These are phyloP conservation scores for Hesperophylax magnus DNA, from an alignment of 1,140 invertebrate species.

Conservation along the genomic window DNA sequence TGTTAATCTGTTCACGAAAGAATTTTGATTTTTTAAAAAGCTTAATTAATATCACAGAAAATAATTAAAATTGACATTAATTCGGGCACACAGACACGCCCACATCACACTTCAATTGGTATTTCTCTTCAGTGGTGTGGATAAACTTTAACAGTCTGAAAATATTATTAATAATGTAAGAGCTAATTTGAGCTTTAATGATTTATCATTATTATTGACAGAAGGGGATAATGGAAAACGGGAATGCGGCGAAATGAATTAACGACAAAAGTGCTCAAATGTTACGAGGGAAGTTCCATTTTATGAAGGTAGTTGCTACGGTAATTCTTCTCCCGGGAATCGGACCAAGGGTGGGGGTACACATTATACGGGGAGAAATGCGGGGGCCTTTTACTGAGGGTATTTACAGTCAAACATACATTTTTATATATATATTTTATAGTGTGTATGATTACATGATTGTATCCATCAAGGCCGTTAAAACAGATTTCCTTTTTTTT, in stretches of 20 bases:
- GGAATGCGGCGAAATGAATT: neutral
- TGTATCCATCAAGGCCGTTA: too few relatives aligned
- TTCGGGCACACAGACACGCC: too few relatives aligned
- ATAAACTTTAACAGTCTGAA: neutral
- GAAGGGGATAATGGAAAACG: neutral
- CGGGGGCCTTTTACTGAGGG: neutral
- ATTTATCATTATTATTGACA: constrained; percentile 22
- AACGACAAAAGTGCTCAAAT: constrained; percentile 5
- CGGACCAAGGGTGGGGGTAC: neutral
- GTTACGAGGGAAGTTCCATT: neutral
- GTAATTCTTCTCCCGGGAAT: neutral
- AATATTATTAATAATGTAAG: constrained; percentile 29
- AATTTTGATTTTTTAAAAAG: too few relatives aligned
- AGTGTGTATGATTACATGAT: too few relatives aligned
- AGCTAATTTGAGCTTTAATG: constrained; percentile 7
- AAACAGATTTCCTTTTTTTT: too few relatives aligned
- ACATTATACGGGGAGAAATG: neutral
- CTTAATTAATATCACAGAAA: too few relatives aligned
- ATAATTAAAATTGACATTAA: too few relatives aligned
- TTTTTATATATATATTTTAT: too few relatives aligned
- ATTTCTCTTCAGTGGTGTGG: neutral
- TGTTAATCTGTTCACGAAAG: too few relatives aligned
- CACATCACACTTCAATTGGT: too few relatives aligned
- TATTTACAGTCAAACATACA: too few relatives aligned
- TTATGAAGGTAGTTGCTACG: neutral